Base-by-base conservation (phyloP, 2,888 invertebrate species). In the Drosophila pseudotakahashii region DNA sequence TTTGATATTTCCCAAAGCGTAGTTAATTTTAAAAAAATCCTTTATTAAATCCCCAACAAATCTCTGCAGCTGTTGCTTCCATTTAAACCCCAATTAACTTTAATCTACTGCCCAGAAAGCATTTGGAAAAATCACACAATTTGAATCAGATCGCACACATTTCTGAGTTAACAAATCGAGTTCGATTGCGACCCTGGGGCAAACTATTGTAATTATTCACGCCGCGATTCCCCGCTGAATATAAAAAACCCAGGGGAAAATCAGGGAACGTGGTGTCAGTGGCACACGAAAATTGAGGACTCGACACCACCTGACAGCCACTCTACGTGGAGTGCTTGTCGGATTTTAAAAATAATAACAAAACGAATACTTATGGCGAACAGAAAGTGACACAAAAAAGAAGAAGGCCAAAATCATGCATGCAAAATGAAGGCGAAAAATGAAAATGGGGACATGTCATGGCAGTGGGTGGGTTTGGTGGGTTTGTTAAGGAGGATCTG, bases 281-380 rank as follows among this genome's bases (percentile, higher is more conserved):
- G 76, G 70, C 75, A 78, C 64, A 70, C 60, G 60, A 57, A 75
- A 73, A 76, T 67, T 64, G 73, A 61, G 75, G 72, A 66, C 63
- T 67, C 81, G 86, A 86, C 82, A 83, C 86, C 82, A 86, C 82
- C 82, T 82, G 82, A 86, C 86, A 82, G 81, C 81, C 84, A 82
- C 82, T 82, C 86, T 74, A 70, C 86, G 76, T 70, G 74, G 84
- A 82, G 86, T 82, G 82, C 72, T 72, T 82, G 82, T 82, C 81
- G 86, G 82, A 82, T 86, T 81, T 86, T 59, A 68, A 81, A 78
- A 81, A 66, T 66, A 66, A 59, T 60, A 76, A 68, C 47, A 73
- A 73, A 62, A 58, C 37, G 39, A 45, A 58, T 39, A 58, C 58
- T 53, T 58, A 39, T 58, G 53, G 39, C 54, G 16, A 2, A 41